These are phyloP conservation scores for Paramuricea clavata DNA, from an alignment of 92 coral and sea anemone species.

Conservation along the genomic window DNA sequence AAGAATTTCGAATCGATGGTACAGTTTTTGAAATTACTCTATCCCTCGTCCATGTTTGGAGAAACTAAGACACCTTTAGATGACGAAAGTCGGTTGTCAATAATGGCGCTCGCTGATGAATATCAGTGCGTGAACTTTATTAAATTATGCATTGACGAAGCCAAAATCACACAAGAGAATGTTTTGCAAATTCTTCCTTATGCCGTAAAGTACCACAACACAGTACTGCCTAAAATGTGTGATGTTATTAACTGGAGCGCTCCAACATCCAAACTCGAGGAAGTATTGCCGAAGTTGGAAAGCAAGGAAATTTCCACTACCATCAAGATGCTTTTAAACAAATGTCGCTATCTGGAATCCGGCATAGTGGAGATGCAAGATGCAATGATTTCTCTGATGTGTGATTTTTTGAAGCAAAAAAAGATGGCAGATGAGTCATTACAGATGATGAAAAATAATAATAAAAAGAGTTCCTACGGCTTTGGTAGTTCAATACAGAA, in stretches of 20 bases:
- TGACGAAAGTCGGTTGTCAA: not conserved
- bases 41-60: conserved; percentile 10
- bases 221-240: not conserved
- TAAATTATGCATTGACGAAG: not conserved
- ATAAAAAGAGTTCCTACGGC: no score
- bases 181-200: conserved; percentile 17
- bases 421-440: not conserved
- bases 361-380: not conserved
- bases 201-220: not conserved
- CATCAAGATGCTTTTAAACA: not conserved
- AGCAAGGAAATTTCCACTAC: not conserved
- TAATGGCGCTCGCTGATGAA: conserved; percentile 19
- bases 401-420: not conserved
- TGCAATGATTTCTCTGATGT: not conserved
- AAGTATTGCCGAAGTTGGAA: not conserved
- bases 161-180: not conserved
- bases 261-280: not conserved
- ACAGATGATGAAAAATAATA: no score
- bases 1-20: not conserved
- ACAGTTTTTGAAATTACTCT: conserved; percentile 10
- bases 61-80: not conserved
- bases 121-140: conserved; percentile 8
- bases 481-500: no score
- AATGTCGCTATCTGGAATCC: not conserved
- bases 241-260: not conserved